Evolutionary conservation across 2,113 vertebrate species (phyloP).

Genomic region (Tiliqua scincoides): DNA sequence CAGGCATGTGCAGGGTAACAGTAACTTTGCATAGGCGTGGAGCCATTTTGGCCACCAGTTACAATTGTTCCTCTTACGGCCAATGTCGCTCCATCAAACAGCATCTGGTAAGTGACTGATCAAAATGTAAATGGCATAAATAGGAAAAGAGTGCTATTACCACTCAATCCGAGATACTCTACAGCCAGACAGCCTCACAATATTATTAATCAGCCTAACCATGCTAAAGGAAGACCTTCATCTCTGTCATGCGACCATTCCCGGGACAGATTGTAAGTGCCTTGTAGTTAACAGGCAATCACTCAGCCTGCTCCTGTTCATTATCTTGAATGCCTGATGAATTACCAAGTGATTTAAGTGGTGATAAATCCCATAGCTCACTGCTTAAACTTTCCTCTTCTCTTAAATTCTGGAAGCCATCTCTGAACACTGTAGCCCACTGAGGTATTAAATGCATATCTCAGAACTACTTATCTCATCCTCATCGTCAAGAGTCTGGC

Average conservation of each 20-base stretch:
- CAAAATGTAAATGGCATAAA: conserved; percentile 46
- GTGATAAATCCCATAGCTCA: conserved; percentile 25
- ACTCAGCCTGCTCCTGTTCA: conserved; percentile 39
- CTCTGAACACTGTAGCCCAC: conserved; percentile 23
- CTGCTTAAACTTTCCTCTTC: conserved; percentile 14
- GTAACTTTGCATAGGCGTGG: neutral
- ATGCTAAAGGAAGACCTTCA: conserved; percentile 41
- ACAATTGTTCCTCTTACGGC: neutral
- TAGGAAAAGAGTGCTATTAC: conserved; percentile 10
- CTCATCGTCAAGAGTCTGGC: neutral
- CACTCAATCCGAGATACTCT: conserved; percentile 35
- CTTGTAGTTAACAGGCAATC: conserved; percentile 53
- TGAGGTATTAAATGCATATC: conserved; percentile 24
- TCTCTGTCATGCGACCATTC: conserved; percentile 41
- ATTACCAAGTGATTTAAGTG: conserved; percentile 28
- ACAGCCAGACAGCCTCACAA: neutral
- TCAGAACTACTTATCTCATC: neutral
- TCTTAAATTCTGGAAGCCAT: conserved; percentile 16
- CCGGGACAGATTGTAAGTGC: conserved; percentile 45
- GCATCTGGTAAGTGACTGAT: neutral
- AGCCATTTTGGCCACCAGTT: neutral
- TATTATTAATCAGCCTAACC: conserved; percentile 47
- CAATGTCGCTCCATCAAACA: conserved; percentile 6
- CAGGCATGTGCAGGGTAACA: too few species aligned
- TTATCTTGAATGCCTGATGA: conserved; percentile 49